phyloP scores from a whole-genome alignment of 2,797 vertebrate species.

The Psittacula echo region DNA sequence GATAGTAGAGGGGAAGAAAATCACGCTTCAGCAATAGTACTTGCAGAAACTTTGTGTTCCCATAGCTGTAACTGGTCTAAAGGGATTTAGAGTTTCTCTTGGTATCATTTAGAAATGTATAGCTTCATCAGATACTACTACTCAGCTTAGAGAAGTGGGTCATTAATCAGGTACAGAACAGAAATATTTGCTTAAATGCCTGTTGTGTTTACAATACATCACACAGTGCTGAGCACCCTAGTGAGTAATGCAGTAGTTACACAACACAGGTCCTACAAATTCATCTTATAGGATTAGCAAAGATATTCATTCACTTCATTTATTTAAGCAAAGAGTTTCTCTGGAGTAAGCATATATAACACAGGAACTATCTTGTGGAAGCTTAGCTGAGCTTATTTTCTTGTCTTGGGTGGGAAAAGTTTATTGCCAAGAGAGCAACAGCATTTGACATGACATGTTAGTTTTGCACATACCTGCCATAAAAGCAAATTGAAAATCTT shows the following conservation, averaged over 20 bases:
- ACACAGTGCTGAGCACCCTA: fast-evolving
- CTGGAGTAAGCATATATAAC: neutral
- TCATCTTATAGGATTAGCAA: neutral
- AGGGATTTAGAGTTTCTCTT: neutral
- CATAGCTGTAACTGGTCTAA: neutral
- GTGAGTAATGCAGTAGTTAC: neutral
- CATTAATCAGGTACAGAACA: neutral
- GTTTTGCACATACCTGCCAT: neutral
- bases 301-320: neutral
- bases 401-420: neutral
- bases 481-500: conserved; percentile 23
- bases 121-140: neutral
- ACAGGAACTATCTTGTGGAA: neutral
- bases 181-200: neutral
- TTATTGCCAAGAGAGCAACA: neutral
- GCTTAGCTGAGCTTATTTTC: neutral
- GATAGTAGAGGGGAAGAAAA: neutral
- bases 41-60: neutral
- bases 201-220: neutral
- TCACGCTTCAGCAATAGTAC: neutral
- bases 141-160: neutral
- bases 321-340: neutral
- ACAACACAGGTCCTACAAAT: neutral
- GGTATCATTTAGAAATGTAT: neutral
- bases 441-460: neutral